Percentiles rank a stretch among this genome's conserved stretches.
Conservation (phyloP, 2,797 vertebrate genomes). For the Coluber constrictor region DNA sequence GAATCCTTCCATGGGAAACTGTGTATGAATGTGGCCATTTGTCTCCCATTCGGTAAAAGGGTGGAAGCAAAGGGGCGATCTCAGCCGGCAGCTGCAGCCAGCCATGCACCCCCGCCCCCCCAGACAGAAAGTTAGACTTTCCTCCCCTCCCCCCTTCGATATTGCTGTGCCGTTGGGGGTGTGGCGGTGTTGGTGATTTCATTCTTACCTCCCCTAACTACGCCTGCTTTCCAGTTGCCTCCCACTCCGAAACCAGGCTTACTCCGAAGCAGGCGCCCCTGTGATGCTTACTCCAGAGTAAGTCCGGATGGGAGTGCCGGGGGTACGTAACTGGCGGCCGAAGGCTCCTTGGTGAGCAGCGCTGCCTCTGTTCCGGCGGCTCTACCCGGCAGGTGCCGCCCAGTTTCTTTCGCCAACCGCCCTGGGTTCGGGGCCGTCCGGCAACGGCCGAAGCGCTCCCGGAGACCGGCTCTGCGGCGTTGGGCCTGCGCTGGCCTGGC, state of each 20-base stretch:
- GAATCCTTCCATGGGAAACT: not conserved
- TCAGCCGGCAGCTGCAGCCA: not conserved
- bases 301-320: not conserved
- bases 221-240: not conserved
- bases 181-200: not conserved
- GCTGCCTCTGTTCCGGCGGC: not conserved
- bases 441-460: not conserved
- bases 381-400: too few relatives aligned
- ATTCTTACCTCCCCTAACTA: not conserved
- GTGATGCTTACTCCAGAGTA: not conserved
- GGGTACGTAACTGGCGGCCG: not conserved
- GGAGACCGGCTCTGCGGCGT: not conserved
- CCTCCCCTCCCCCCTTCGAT: not conserved
- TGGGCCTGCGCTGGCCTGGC: not conserved
- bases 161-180: not conserved
- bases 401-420: not conserved
- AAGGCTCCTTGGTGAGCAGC: not conserved
- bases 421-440: not conserved
- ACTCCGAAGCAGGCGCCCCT: not conserved
- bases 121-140: not conserved
- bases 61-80: not conserved
- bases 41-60: not conserved
- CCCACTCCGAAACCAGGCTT: not conserved
- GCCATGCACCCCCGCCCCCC: not conserved
- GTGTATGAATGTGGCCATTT: not conserved